Percentiles rank a stretch among this genome's conserved stretches.
These are phyloP conservation scores for Leptoteleia sp. DNA, from an alignment of 1,140 invertebrate species.

Conservation along the genomic window DNA sequence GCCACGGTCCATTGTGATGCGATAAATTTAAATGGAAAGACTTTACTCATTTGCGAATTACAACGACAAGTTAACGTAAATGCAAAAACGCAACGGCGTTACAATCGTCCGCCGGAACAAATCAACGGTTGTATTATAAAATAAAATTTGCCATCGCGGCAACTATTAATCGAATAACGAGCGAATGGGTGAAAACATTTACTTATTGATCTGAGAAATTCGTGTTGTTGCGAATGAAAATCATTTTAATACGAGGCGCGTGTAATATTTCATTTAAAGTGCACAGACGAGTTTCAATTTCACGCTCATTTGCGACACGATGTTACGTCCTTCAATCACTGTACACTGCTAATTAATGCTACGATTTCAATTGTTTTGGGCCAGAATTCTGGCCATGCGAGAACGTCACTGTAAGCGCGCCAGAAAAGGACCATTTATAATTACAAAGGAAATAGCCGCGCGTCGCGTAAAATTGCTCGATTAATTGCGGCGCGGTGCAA, in stretches of 20 bases:
- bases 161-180: too few relatives aligned
- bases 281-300: conserved; percentile 50
- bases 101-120: too few relatives aligned
- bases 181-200: too few relatives aligned
- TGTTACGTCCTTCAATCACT: conserved; percentile 48
- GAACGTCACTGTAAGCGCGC: conserved; percentile 9
- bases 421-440: conserved; percentile 13
- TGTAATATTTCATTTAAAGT: conserved; percentile 43
- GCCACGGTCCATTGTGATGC: too few relatives aligned
- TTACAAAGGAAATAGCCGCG: conserved; percentile 27
- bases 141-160: too few relatives aligned
- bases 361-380: conserved; percentile 52
- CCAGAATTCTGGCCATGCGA: conserved; percentile 18
- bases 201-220: background rate
- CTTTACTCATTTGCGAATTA: too few relatives aligned
- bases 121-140: too few relatives aligned
- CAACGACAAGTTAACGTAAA: too few relatives aligned
- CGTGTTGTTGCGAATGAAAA: conserved; percentile 6
- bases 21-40: too few relatives aligned
- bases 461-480: conserved; percentile 20
- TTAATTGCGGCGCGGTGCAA: conserved; percentile 2
- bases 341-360: conserved; percentile 47
- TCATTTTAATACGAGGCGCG: conserved; percentile 11
- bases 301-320: conserved; percentile 51
- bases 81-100: too few relatives aligned